Evolutionary conservation across 2,888 invertebrate genomes (phyloP), one percentile per base, ranked within the genome.

Genomic region (Mongoloraphidia duomilia): DNA sequence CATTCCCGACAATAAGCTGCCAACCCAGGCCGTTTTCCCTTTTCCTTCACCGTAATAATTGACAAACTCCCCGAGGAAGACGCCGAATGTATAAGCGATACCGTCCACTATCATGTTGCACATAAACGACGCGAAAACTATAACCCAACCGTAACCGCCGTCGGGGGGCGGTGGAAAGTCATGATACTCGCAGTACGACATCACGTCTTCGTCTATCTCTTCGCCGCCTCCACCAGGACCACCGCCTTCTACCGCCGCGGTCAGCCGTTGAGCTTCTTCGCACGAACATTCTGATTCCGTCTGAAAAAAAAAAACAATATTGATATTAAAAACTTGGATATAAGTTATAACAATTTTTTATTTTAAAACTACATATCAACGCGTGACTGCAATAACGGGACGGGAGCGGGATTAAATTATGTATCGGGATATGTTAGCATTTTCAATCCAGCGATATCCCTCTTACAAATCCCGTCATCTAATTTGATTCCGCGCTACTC

Each of bases 81-180:
- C 86, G 47, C 97, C 96, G 68, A 97, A 98, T 8, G 95, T 92
- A 70, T 96, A 97, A n/a, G 94, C 91, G 54, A 98, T 93, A 59
- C 93, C 98, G 68, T 98, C 97, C 50, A 98, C 94, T 59, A 97
- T 88, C 75, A 97, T 80, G 77, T 97, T 96, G 71, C 93, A 93
- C 81, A 96, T 82, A 70, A 98, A 95, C 41, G 94, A 93, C 47
- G 94, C 93, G 61, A 91, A 82, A 48, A 96, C 95, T 63, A 98
- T 88, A 62, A 95, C 83, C 91, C 90, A 91, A 51, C 90, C 90
- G 71, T 87, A 92, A 46, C 94, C 94, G 55, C 89, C 89, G 66
- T 90, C 90, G 38, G 90, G 90, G 47, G 90, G 89, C 49, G 89
- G 87, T 17, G 90, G 90, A 53, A 88, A 71, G 58, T 84, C 85